Conservation (phyloP, 2,113 vertebrate genomes). For the Pseudonaja textilis region DNA sequence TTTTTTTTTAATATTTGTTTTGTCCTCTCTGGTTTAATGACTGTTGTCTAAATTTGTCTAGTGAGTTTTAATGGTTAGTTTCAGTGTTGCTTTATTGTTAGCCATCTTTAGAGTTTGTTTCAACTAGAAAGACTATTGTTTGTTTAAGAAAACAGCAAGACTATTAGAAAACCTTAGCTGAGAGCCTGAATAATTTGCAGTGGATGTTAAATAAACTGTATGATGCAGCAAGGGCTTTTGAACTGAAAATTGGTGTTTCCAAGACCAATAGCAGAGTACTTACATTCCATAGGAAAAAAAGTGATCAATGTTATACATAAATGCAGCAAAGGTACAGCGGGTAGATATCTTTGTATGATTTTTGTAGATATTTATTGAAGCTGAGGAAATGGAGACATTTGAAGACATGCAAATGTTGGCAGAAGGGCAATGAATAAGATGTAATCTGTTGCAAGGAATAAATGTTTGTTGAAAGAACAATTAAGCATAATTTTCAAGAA, state of each 20-base stretch:
- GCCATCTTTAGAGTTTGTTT: too few relatives aligned
- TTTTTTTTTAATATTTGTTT: neutral
- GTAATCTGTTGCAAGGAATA: neutral
- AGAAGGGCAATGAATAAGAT: neutral
- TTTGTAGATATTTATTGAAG: neutral
- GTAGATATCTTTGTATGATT: neutral
- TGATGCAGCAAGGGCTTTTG: neutral
- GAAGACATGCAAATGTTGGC: neutral
- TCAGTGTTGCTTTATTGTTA: neutral
- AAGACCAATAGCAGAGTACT: neutral
- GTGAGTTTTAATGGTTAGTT: neutral
- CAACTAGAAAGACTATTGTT: neutral
- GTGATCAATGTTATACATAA: neutral
- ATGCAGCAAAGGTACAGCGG: neutral
- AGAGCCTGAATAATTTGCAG: neutral
- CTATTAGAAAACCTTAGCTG: neutral
- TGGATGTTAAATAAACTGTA: neutral
- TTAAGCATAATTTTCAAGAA: neutral
- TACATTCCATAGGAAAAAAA: neutral
- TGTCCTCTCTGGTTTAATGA: neutral
- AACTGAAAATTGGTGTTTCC: neutral
- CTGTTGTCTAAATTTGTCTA: neutral
- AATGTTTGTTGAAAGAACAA: neutral
- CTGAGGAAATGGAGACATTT: neutral
- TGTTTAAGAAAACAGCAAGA: neutral